Conservation (phyloP, 2,113 vertebrate species). For the Progne subis region DNA sequence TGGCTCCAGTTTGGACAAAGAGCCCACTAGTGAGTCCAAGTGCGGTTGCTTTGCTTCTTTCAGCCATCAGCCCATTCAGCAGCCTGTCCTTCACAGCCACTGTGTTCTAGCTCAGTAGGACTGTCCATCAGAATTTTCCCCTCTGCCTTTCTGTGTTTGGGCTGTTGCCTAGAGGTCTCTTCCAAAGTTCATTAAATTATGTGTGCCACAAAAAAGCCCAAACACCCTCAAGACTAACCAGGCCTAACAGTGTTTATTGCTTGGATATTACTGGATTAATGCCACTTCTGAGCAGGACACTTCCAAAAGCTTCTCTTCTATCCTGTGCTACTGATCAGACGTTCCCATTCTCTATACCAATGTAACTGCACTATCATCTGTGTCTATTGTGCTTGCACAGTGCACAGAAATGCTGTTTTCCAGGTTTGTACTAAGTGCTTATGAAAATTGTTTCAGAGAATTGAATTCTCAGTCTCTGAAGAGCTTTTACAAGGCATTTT, state of each 20-base stretch:
- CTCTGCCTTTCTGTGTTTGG: slow-evolving; percentile 39
- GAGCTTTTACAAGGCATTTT: slow-evolving; percentile 2
- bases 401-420: not conserved
- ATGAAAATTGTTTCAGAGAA: not conserved
- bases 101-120: slow-evolving; percentile 16
- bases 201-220: not conserved
- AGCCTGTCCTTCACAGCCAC: not conserved
- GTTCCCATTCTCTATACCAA: not conserved
- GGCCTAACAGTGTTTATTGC: not conserved
- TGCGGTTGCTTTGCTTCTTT: slow-evolving; percentile 29
- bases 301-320: not conserved
- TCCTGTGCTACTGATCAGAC: not conserved
- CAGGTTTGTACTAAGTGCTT: not conserved
- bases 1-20: slow-evolving; percentile 39
- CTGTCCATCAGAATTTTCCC: slow-evolving; percentile 62
- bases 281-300: not conserved
- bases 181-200: slow-evolving; percentile 4
- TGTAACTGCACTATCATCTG: not conserved
- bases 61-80: slow-evolving; percentile 29
- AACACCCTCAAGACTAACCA: not conserved
- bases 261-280: not conserved
- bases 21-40: not conserved
- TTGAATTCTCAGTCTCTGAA: not conserved
- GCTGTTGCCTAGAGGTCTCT: slow-evolving; percentile 29
- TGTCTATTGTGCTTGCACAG: not conserved